Evolutionary conservation across 2,888 invertebrate genomes (phyloP).

Genomic region (Parnassius smintheus): DNA sequence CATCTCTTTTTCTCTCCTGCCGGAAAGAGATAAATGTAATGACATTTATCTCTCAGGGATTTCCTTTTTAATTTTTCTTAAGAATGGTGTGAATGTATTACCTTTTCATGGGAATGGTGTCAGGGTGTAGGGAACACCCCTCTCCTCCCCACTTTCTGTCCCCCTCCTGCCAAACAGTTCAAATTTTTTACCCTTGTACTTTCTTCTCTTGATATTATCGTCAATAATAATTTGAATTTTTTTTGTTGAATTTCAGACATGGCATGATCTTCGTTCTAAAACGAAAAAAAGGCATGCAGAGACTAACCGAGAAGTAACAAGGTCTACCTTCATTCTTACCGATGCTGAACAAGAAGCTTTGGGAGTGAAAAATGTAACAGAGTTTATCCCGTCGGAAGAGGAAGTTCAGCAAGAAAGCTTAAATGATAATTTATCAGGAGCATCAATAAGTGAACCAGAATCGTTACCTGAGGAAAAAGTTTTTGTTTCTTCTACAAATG

Average conservation of each 20-base stretch:
- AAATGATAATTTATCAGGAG: slow-evolving; percentile 43
- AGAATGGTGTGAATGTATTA: too few species aligned
- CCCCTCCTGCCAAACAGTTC: too few species aligned
- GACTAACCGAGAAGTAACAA: slow-evolving; percentile 47
- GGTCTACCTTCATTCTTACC: slow-evolving; percentile 47
- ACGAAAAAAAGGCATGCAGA: slow-evolving; percentile 54
- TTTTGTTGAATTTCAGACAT: slow-evolving; percentile 53
- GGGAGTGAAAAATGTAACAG: slow-evolving; percentile 54
- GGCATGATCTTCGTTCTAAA: slow-evolving; percentile 69
- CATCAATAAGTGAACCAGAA: slow-evolving; percentile 53
- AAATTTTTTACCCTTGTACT: too few species aligned
- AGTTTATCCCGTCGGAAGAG: slow-evolving; percentile 50
- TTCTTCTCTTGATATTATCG: slow-evolving; percentile 5
- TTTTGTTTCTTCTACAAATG: slow-evolving; percentile 37
- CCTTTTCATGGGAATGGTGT: too few species aligned
- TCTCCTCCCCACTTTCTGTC: too few species aligned
- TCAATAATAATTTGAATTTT: slow-evolving; percentile 11
- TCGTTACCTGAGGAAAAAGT: slow-evolving; percentile 57
- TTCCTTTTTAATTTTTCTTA: too few species aligned
- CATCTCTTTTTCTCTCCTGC: too few species aligned
- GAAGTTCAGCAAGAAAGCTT: slow-evolving; percentile 43
- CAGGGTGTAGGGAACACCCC: too few species aligned
- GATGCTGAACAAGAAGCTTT: slow-evolving; percentile 57
- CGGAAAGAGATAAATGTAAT: too few species aligned
- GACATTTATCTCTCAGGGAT: too few species aligned